Evolutionary conservation across 2,113 vertebrate genomes (phyloP), one percentile per base, ranked within the genome.

Genomic region (Centropristis striata): DNA sequence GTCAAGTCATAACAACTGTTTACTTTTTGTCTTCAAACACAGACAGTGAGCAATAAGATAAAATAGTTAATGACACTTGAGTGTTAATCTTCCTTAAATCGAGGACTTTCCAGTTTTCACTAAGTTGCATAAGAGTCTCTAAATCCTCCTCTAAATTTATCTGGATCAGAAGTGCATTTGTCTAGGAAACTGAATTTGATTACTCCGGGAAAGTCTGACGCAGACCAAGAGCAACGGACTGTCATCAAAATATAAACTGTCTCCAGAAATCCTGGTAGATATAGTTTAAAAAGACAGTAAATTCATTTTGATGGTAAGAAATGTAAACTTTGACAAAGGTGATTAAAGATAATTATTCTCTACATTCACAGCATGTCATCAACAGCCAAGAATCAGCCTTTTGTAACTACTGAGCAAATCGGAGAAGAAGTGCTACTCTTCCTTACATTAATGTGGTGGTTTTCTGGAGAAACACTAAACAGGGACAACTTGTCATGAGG

Each of bases 141-240:
- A 66, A 86, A 73, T 74, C 70, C 67, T 72, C 21, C 51, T 46
- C 65, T 71, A 58, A 54, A 75, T 67, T 27, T 67, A 68, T 78
- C 66, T 84, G 36, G 59, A 68, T 63, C 53, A 84, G 66, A 36
- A 20, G 39, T 28, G 51, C n/a, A 60, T 57, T 67, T 49, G 42
- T 78, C 55, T 27, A 57, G 60, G 60, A 79, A 86, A 79, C 4
- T 25, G 11, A 65, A 55, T 78, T 73, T 53, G 51, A 77, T 83
- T 32, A 55, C 13, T 71, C 14, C 4, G 5, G n/a, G 54, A 71
- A 71, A 67, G 32, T 41, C 71, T 65, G 28, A 78, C 9, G 7
- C 49, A 58, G 25, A 68, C 57, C 42, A 36, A 57, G 41, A 50
- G 25, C 67, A 65, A 53, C 16, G 37, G 8, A 65, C 58, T 47